phyloP scores from a whole-genome alignment of 2,888 invertebrate species.

The Serrognathus titanus region DNA sequence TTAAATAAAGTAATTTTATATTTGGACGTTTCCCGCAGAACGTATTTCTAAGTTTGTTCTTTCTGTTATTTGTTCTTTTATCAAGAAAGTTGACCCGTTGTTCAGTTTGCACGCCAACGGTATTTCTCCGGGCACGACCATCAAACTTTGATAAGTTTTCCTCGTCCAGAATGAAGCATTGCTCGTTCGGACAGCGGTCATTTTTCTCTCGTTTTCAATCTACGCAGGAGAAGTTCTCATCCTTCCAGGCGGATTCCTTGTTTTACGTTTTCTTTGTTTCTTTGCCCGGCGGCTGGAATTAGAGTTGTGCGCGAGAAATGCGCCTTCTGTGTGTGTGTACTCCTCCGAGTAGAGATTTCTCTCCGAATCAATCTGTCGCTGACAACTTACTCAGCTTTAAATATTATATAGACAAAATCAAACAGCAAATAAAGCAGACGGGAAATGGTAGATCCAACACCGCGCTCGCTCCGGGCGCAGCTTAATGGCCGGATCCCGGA shows the following conservation, averaged over 20 bases:
- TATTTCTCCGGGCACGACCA: constrained; percentile 41
- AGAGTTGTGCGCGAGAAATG: not conserved
- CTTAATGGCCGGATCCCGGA: constrained; percentile 86
- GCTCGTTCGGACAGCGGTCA: constrained; percentile 53
- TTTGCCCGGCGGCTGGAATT: constrained; percentile 12
- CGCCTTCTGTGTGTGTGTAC: not conserved
- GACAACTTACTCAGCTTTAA: too few species aligned
- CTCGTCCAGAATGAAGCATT: constrained; percentile 35
- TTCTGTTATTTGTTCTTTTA: constrained; percentile 48
- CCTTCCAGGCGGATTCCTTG: constrained; percentile 32
- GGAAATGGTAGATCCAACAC: constrained; percentile 43
- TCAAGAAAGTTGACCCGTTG: constrained; percentile 44
- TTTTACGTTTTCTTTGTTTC: constrained; percentile 31
- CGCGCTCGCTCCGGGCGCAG: constrained; percentile 45
- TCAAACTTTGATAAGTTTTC: constrained; percentile 51
- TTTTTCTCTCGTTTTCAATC: constrained; percentile 56
- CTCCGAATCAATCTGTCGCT: too few species aligned
- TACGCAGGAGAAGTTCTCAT: constrained; percentile 41
- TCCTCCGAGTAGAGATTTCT: too few species aligned
- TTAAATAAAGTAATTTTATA: too few species aligned
- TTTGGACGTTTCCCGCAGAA: too few species aligned
- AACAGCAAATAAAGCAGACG: constrained; percentile 46
- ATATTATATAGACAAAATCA: constrained; percentile 44
- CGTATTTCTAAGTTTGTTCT: too few species aligned
- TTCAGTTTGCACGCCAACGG: constrained; percentile 30